Conservation (phyloP, 2,888 invertebrate genomes). For the Eupithecia abbreviata region DNA sequence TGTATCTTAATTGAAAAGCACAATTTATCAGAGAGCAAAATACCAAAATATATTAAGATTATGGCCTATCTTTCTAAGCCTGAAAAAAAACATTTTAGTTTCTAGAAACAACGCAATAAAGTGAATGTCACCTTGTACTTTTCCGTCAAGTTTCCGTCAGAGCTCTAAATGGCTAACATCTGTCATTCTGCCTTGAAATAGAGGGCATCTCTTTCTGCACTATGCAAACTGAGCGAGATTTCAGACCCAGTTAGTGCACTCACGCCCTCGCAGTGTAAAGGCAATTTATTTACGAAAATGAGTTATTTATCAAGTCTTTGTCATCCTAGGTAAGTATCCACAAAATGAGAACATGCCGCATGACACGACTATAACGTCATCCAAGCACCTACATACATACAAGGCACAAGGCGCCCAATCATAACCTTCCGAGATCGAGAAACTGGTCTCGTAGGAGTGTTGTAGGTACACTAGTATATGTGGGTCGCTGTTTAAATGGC, state of each 20-base stretch:
- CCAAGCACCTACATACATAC: constrained; percentile 26
- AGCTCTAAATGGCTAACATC: no score
- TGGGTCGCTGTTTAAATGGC: constrained; percentile 15
- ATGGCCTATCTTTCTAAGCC: no score
- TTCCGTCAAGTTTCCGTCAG: no score
- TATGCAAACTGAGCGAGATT: no score
- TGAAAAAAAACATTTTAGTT: no score
- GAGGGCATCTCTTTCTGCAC: no score
- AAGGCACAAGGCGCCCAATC: constrained; percentile 21
- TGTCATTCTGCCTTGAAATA: no score
- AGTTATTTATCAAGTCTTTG: constrained; percentile 11
- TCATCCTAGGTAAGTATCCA: constrained; percentile 22
- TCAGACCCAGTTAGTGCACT: no score
- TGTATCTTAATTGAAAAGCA: not conserved
- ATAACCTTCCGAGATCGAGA: constrained; percentile 33
- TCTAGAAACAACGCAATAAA: no score
- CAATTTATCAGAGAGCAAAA: not conserved
- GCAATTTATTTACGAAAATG: not conserved
- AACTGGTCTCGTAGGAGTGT: constrained; percentile 34
- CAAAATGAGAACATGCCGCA: constrained; percentile 38
- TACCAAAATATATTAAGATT: not conserved
- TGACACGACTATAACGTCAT: constrained; percentile 42
- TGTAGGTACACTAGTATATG: constrained; percentile 16
- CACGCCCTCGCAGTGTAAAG: not conserved
- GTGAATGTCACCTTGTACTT: no score